Conservation (phyloP, 2,888 invertebrate genomes). For the Papilio protenor region DNA sequence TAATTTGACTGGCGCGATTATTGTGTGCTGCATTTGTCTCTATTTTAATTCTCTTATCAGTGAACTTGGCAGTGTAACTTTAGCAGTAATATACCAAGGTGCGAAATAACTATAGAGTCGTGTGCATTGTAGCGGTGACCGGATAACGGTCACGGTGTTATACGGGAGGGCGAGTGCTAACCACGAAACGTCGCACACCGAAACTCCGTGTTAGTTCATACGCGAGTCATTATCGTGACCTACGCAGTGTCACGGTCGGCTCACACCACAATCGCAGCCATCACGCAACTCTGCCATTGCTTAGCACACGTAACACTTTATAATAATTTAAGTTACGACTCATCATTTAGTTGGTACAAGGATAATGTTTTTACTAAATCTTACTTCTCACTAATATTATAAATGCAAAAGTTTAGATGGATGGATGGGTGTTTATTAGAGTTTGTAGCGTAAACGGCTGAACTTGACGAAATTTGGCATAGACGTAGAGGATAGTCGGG, state of each 20-base stretch:
- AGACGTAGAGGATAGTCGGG: too few relatives aligned
- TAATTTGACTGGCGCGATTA: neutral
- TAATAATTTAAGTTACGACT: constrained; percentile 57
- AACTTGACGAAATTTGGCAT: too few relatives aligned
- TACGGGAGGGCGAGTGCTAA: constrained; percentile 61
- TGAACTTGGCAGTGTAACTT: constrained; percentile 59
- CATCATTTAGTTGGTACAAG: constrained; percentile 49
- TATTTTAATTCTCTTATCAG: neutral
- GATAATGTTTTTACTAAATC: neutral
- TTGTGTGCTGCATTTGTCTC: neutral
- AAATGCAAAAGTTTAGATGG: too few relatives aligned
- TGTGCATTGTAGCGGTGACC: constrained; percentile 74
- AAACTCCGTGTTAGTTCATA: constrained; percentile 52
- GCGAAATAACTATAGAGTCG: constrained; percentile 49
- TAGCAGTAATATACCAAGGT: constrained; percentile 60
- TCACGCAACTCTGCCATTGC: constrained; percentile 75
- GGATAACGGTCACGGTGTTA: constrained; percentile 76
- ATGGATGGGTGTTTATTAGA: too few relatives aligned
- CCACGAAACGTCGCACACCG: constrained; percentile 57
- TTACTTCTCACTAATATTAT: too few relatives aligned
- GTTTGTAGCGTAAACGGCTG: too few relatives aligned
- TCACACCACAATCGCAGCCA: constrained; percentile 70
- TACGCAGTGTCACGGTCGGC: constrained; percentile 79
- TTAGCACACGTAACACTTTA: constrained; percentile 68
- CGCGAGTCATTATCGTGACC: constrained; percentile 69